Percentiles rank a stretch among this genome's conserved stretches.
Evolutionary conservation across 2,888 invertebrate genomes (phyloP).

Genomic region (Oscheius sp.): DNA sequence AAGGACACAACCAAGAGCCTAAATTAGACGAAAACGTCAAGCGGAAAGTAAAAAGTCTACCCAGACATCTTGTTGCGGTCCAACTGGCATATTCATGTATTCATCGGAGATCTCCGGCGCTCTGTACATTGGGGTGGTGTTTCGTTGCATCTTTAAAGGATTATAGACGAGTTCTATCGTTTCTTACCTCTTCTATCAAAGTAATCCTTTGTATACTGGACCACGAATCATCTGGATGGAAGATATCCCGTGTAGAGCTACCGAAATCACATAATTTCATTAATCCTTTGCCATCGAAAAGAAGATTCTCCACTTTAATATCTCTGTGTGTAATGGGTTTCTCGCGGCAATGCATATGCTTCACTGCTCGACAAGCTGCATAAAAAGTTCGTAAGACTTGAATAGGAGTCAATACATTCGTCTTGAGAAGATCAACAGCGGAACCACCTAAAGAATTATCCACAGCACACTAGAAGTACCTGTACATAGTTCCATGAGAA

Average conservation of each 20-base stretch:
- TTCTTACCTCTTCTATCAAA: slow-evolving; percentile 89
- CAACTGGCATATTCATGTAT: slow-evolving; percentile 93
- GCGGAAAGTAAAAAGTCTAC: too few species aligned
- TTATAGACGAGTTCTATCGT: background rate
- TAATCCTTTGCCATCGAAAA: slow-evolving; percentile 84
- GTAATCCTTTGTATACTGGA: slow-evolving; percentile 87
- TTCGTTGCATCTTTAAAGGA: slow-evolving; percentile 73
- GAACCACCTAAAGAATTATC: slow-evolving; percentile 48
- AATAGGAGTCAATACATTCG: slow-evolving; percentile 66
- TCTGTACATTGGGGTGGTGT: slow-evolving; percentile 83
- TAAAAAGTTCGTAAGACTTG: slow-evolving; percentile 83
- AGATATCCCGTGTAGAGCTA: slow-evolving; percentile 84
- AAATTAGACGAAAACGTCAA: slow-evolving; percentile 68
- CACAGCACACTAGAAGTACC: slow-evolving; percentile 74
- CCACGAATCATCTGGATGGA: slow-evolving; percentile 87
- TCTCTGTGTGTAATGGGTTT: slow-evolving; percentile 94
- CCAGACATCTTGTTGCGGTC: slow-evolving; percentile 91
- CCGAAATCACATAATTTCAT: slow-evolving; percentile 98
- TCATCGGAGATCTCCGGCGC: slow-evolving; percentile 98
- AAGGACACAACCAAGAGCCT: slow-evolving; percentile 93
- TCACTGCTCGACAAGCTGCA: slow-evolving; percentile 87
- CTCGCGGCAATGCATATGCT: slow-evolving; percentile 89
- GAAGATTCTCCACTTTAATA: slow-evolving; percentile 92
- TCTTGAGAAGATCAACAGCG: slow-evolving; percentile 47
- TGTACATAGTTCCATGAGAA: slow-evolving; percentile 90